Evolutionary conservation across 2,888 invertebrate species (phyloP), one percentile per base, ranked within the genome.

Genomic region (Agrochola circellaris): DNA sequence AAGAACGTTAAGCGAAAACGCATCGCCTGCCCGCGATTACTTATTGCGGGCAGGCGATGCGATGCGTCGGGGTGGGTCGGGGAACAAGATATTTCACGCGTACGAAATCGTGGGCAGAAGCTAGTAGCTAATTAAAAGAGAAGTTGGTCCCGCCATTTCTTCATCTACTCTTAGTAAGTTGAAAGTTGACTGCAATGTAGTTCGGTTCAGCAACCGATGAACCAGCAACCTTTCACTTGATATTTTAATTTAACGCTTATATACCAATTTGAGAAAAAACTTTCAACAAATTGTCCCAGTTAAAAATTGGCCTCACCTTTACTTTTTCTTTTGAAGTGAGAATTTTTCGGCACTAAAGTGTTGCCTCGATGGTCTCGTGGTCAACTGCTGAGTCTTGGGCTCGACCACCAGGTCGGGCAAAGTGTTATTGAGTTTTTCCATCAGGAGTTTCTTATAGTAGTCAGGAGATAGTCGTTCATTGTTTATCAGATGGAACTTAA

Each of bases 181-280:
- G 81, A 81, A 72, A 81, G 81, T 81, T 83, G 26, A 67, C 13
- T 17, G 11, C 61, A 13, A 54, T 54, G 26, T 70, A 7, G 54
- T 69, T 61, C 48, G 15, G 17, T 60, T 83, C 7, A 51, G 3
- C 34, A 72, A 17, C 20, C 26, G 30, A 56, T 48, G 58, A 62
- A 64, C 61, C 30, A 48, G 9, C 34, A 70, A 79, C 81, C 85
- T 84, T 82, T 82, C 85, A 80, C 82, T 80, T 60, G 34, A 62
- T 70, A 51, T 62, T 82, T 79, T 84, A 80, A 82, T 82, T 86
- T 76, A 78, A 82, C 78, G 75, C 75, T 73, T 73, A 77, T 85
- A 79, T 68, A 30, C 7, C 23, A 48, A 84, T 82, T 84, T 56
- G 8, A 15, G 58, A 73, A 54, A 62, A 61, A 45, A 70, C 80